Percentiles rank a stretch among this genome's conserved stretches.
Evolutionary conservation across 1,140 invertebrate species (phyloP).

Genomic region (Muscidifurax raptorellus): DNA sequence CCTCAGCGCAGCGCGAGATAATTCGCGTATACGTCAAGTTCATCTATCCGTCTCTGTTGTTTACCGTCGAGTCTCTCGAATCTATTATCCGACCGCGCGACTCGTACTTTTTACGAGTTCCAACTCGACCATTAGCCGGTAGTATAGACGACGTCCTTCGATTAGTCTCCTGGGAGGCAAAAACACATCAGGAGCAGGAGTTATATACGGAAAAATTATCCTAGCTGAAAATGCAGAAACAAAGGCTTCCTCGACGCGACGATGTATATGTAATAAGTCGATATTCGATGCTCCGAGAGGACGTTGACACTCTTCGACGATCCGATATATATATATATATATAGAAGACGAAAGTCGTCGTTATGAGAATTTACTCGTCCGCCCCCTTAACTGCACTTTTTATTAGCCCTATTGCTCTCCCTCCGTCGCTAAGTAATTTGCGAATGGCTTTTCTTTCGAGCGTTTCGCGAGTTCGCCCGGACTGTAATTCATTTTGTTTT

Average conservation of each 20-base stretch:
- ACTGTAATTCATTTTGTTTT: slow-evolving; percentile 52
- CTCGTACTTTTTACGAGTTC: too few species aligned
- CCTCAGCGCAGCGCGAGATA: neutral
- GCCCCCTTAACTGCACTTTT: slow-evolving; percentile 44
- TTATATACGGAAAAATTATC: too few species aligned
- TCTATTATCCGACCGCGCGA: neutral
- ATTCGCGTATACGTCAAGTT: neutral
- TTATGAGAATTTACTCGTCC: neutral
- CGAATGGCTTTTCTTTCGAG: slow-evolving; percentile 51
- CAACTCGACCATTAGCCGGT: neutral
- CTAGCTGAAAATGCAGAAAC: too few species aligned
- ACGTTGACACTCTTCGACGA: slow-evolving; percentile 29
- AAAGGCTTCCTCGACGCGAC: too few species aligned
- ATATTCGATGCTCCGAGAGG: neutral
- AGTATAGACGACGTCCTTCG: neutral
- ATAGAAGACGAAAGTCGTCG: neutral
- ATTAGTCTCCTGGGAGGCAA: neutral
- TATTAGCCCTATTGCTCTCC: slow-evolving; percentile 15
- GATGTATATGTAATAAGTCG: neutral
- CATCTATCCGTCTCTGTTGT: neutral
- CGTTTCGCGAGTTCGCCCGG: slow-evolving; percentile 33
- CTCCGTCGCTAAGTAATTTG: slow-evolving; percentile 37
- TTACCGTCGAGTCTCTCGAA: neutral
- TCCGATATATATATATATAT: neutral
- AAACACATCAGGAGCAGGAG: too few species aligned